These are phyloP conservation scores for Atherix ibis DNA, from an alignment of 2,888 invertebrate species.

Conservation along the genomic window DNA sequence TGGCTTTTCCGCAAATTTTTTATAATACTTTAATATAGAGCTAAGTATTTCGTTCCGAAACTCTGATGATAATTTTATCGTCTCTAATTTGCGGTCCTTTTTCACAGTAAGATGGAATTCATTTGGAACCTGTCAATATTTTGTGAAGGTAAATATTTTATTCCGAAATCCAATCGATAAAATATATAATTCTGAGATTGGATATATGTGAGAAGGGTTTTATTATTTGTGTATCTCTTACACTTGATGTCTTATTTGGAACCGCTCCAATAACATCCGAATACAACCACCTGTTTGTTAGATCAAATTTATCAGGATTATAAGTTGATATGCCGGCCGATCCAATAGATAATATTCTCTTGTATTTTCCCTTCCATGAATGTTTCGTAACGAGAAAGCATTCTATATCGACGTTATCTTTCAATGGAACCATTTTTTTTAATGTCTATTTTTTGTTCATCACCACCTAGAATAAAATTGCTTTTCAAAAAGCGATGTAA, in stretches of 20 bases:
- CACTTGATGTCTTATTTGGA: conserved; percentile 40
- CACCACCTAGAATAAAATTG: no score
- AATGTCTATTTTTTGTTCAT: no score
- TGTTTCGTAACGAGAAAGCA: conserved; percentile 96
- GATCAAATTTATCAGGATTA: conserved; percentile 75
- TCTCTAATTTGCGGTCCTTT: conserved; percentile 80
- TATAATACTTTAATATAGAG: conserved; percentile 69
- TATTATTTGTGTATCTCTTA: no score
- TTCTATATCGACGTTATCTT: conserved; percentile 90
- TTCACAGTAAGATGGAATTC: conserved; percentile 74
- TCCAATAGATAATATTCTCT: conserved; percentile 92
- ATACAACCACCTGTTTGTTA: conserved; percentile 89
- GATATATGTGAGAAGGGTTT: no score
- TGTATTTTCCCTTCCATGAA: conserved; percentile 99
- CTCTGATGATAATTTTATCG: conserved; percentile 93
- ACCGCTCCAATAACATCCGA: conserved; percentile 60
- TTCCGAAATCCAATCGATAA: no score
- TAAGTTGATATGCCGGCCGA: conserved; percentile 93
- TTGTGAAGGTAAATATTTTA: no score
- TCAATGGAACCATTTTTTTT: conserved; percentile 14
- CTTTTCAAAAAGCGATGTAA: no score
- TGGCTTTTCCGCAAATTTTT: conserved; percentile 64
- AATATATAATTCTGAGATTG: no score
- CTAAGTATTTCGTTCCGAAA: conserved; percentile 84
- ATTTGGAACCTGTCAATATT: conserved; percentile 37